phyloP scores from a whole-genome alignment of 1,140 invertebrate species.

The Campoletis sonorensis region DNA sequence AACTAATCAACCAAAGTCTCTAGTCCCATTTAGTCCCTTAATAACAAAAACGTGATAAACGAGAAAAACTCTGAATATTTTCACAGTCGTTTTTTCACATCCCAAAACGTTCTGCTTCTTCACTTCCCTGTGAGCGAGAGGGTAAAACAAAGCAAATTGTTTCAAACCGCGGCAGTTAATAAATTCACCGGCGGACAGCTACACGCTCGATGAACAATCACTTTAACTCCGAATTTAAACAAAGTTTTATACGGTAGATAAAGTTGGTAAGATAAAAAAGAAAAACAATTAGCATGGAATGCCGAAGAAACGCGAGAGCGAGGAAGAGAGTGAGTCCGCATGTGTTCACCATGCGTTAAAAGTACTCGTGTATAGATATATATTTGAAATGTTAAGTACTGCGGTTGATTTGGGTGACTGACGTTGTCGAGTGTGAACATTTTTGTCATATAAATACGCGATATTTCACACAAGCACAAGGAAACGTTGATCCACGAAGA shows the following conservation, averaged over 20 bases:
- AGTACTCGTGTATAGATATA: not conserved
- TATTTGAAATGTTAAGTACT: not conserved
- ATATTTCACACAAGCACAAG: not conserved
- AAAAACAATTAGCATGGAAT: conserved; percentile 5
- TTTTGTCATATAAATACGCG: not conserved
- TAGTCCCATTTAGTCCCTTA: too few relatives aligned
- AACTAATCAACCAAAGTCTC: too few relatives aligned
- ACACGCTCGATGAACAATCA: conserved; percentile 3
- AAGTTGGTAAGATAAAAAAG: not conserved
- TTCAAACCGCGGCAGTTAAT: not conserved
- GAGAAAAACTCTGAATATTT: not conserved
- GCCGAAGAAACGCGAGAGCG: not conserved
- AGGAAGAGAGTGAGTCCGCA: not conserved
- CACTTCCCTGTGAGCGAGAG: not conserved
- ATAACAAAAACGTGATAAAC: too few relatives aligned
- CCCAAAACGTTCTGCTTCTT: not conserved
- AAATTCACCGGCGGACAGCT: not conserved
- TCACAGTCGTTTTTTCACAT: not conserved
- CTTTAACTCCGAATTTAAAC: conserved; percentile 7
- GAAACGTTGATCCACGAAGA: too few relatives aligned
- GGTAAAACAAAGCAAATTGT: not conserved
- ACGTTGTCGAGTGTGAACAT: not conserved
- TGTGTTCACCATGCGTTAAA: not conserved
- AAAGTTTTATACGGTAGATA: not conserved
- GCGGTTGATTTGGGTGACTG: conserved; percentile 9